Conservation (phyloP, 2,797 vertebrate species). For the Buphagus erythrorhynchus region DNA sequence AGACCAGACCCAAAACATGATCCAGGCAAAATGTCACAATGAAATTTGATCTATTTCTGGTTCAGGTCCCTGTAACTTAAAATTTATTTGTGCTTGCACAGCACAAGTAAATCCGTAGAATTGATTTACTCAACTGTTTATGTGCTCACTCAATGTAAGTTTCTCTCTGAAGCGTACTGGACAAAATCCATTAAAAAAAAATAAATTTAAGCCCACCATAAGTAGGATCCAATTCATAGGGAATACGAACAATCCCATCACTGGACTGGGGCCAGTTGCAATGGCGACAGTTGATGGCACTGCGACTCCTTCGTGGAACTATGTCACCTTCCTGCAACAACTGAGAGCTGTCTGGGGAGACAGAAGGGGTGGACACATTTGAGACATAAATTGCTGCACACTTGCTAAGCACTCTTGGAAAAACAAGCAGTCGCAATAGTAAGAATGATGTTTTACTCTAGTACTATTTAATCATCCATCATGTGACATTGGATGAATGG, state of each 20-base stretch:
- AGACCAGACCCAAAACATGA: not conserved
- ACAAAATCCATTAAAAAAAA: not conserved
- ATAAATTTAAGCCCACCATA: conserved; percentile 75
- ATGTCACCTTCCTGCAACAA: conserved; percentile 83
- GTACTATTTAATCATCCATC: not conserved
- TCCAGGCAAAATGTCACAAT: not conserved
- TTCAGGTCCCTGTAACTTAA: not conserved
- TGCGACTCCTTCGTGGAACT: conserved; percentile 72
- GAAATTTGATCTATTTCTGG: not conserved
- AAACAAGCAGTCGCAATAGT: not conserved
- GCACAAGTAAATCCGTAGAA: not conserved
- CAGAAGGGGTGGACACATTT: not conserved
- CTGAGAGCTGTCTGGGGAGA: conserved; percentile 19
- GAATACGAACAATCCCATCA: conserved; percentile 84
- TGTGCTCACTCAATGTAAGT: not conserved
- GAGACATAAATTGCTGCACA: not conserved
- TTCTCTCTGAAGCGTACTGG: not conserved
- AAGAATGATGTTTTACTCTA: not conserved
- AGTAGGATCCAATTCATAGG: conserved; percentile 80
- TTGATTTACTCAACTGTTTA: not conserved
- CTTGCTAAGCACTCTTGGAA: not conserved
- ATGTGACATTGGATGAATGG: not conserved
- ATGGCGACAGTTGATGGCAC: conserved; percentile 81
- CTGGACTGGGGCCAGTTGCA: conserved; percentile 87
- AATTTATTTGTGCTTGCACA: not conserved